Evolutionary conservation across 1,140 invertebrate genomes (phyloP), one percentile per base, ranked within the genome.

Genomic region (Saxidomus purpurata): DNA sequence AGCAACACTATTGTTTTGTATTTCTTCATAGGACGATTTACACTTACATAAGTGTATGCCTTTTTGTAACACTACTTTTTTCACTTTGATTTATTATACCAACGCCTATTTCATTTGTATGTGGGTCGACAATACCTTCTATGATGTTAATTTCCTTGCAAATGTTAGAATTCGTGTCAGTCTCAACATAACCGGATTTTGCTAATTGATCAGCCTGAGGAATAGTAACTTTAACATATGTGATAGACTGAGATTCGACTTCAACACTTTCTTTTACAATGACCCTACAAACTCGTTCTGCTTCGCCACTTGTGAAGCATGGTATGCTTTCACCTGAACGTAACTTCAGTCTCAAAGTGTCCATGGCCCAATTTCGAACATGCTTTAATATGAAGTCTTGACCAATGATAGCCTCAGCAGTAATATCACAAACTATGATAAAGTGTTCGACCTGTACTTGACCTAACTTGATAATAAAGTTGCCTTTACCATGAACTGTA

Each of bases 181-280:
- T 28, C 15, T 63, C 59, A 4, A 71, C 31, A 40, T 38, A 71
- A 71, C 34, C 67, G 19, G 67, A 1, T 22, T 71, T 43, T 6
- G 19, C 4, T 3, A 71, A 25, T n/a, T 71, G 15, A 1, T 43
- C 36, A 1, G n/a, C 6, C 4, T 28, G 15, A 38, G 67, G 67
- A 28, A 71, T 71, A 8, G 13, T 38, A 2, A 71, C 67, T 71
- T 71, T 71, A 17, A 71, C 67, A 71, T 71, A 71, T 40, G 34
- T 17, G 17, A 40, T 6, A 19, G 67, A 71, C 17, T 40, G 11
- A 63, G 3, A 28, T 9, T 25, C 1, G 2, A 71, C 6, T 28
- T 71, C 34, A 8, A 71, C 8, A 28, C 34, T 71, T 43, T 71
- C 67, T 3, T 0, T 38, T 2, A 71, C 67, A 43, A 71, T 40